Percentiles rank a stretch among this genome's conserved stretches.
phyloP scores from a whole-genome alignment of 2,797 vertebrate species.

The Ateles fusciceps region DNA sequence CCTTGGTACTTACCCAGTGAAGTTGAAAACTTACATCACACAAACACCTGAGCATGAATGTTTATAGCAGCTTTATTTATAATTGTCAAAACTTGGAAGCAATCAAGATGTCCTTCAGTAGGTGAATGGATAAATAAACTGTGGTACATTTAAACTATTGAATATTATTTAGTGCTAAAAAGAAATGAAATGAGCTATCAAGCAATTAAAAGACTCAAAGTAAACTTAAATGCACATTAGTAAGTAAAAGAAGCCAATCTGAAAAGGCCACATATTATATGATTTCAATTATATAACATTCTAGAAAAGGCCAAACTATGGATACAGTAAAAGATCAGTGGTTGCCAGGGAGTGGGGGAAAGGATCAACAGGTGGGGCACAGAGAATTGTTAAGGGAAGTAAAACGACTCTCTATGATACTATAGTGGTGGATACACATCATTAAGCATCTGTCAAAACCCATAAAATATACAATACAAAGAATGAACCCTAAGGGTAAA shows the following conservation, averaged over 20 bases:
- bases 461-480: not conserved
- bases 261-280: not conserved
- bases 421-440: not conserved
- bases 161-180: conserved; percentile 4
- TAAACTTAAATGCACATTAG: not conserved
- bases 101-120: not conserved
- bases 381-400: not conserved
- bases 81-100: not conserved
- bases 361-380: not conserved
- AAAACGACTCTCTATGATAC: not conserved
- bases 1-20: not conserved
- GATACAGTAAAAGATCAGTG: not conserved
- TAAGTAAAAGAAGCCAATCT: not conserved
- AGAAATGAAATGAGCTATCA: not conserved
- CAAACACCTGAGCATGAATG: not conserved
- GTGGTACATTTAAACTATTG: not conserved
- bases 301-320: not conserved
- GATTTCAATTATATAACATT: not conserved
- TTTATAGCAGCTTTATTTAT: not conserved
- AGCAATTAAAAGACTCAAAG: not conserved
- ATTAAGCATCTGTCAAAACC: not conserved
- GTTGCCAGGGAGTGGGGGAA: not conserved
- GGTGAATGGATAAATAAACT: conserved; percentile 14
- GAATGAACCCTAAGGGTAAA: not conserved
- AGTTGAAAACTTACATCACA: not conserved